Evolutionary conservation across 2,113 vertebrate genomes (phyloP), one percentile per base, ranked within the genome.

Genomic region (Chauna torquata): DNA sequence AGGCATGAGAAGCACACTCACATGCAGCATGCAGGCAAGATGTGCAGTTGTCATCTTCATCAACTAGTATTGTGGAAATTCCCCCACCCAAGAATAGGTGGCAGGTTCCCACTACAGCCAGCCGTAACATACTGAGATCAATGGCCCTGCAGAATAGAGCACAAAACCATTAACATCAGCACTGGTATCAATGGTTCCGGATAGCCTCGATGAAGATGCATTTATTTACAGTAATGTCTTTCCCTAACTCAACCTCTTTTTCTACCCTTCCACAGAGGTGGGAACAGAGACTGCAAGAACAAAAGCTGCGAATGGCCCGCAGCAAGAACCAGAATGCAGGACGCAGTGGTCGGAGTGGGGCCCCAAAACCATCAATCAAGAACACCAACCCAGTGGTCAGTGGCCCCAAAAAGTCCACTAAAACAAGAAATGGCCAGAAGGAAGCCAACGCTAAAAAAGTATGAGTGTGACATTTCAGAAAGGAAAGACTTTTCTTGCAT

Each of bases 261-360:
- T 58, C 45, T 69, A 49, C 52, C 42, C 81, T 95, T 97, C 69
- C 64, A 52, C 95, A 98, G 98, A 97, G 98, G 82, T 98, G 98
- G 98, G 98, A 98, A 81, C 98, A 98, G 92, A 97, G 98, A 69
- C 97, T 98, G n/a, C 98, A 94, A 71, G 98, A 98, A 52, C 98
- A 98, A 42, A 97, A 98, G 85, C 92, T 76, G 49, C 97, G 84
- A 85, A 95, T 94, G 2, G 52, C 72, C 4, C 97, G 92, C n/a
- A 98, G 97, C 64, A 98, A 98, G 96, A 98, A 92, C 78, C 96
- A 91, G 74, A 96, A 97, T 8, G 82, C 96, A 1, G 95, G 97
- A 49, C 98, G 96, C 45, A 89, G 95, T n/a, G 96, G 97, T n/a
- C 98, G 95, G 27, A 98, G 98, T 30, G 96, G 98, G 22, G 50